Evolutionary conservation across 1,140 invertebrate genomes (phyloP), one percentile per base, ranked within the genome.

Genomic region (Potamilus streckersoni): DNA sequence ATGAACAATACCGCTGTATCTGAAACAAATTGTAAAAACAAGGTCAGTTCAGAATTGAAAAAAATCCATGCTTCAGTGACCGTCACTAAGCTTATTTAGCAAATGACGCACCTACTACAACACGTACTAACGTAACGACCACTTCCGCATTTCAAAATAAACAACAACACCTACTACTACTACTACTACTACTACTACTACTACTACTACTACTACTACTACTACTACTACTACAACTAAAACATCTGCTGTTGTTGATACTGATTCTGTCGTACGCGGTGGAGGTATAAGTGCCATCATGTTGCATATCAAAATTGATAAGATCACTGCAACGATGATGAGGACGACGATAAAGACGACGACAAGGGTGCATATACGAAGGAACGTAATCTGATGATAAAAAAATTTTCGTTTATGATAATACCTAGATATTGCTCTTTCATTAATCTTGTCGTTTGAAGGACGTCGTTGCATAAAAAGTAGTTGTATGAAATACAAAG

Each of bases 161-260:
- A 73, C 23, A 20, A 38, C 68, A 19, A 71, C 70, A 19, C 65
- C 70, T 23, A 65, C 70, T 63, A 64, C 70, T 63, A 64, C 58
- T 64, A 1, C 70, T 63, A 0, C 70, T 63, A 1, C 70, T 63
- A 1, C 70, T 23, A 1, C 70, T 63, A 1, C 23, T 20, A 1
- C 68, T 49, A 57, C 68, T 8, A 70, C 69, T 49, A 70, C 69
- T 57, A 70, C 69, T 49, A 70, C 38, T 20, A 70, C 69, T 31
- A 59, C 23, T 31, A 70, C 69, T 49, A 70, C n/a, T 6, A 70
- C 69, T 17, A 70, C 38, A 12, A 70, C n/a, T 6, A 70, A 56
- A 6, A 70, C 38, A 12, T 19, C 69, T 49, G 56, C 56, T 49
- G 56, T 12, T 49, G 56, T 55, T 49, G 20, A 31, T 8, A 60